A percentile compares a stretch with the other conserved stretches of the same genome.
phyloP scores from a whole-genome alignment of 2,888 invertebrate genomes.

The Cyclophora albipunctata region DNA sequence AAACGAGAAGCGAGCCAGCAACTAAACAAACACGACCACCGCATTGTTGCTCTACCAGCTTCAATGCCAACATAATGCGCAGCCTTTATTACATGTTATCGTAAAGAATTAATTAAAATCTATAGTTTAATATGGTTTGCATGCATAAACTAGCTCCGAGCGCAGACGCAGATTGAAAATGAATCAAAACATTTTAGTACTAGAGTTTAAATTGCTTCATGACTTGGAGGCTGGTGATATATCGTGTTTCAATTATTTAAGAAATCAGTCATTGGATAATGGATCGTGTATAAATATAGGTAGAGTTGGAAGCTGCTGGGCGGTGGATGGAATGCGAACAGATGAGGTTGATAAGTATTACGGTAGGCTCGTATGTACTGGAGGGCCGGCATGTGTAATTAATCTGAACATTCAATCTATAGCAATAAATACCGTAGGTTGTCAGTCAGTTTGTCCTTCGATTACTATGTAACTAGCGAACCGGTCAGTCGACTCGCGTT shows the following conservation, averaged over 20 bases:
- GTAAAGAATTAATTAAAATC: no score
- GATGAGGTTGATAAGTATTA: conserved; percentile 50
- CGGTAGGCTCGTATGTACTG: conserved; percentile 35
- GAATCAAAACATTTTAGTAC: conserved; percentile 29
- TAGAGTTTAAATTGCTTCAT: conserved; percentile 31
- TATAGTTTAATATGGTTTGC: no score
- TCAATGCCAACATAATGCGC: no score
- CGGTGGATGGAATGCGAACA: conserved; percentile 46
- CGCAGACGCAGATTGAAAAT: conserved; percentile 35
- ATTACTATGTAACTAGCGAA: conserved; percentile 46
- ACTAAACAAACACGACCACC: no score
- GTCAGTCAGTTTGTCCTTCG: conserved; percentile 59
- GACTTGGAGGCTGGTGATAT: conserved; percentile 22
- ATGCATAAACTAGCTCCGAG: conserved; percentile 16
- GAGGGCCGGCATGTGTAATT: conserved; percentile 53
- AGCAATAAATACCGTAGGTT: conserved; percentile 58
- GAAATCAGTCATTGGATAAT: conserved; percentile 44
- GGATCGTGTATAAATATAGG: conserved; percentile 36
- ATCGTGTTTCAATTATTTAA: conserved; percentile 58
- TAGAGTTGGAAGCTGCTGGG: conserved; percentile 42
- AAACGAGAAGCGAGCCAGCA: no score
- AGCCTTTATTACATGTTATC: no score
- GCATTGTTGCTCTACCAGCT: no score
- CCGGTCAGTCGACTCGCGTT: conserved; percentile 39
- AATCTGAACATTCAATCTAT: conserved; percentile 60